phyloP scores from a whole-genome alignment of 2,113 vertebrate species.

The chimpanzee (Pan troglodytes) region NHGRI_mPanTro3-v2.1_pri NC_072402.2:33512001-33512500 shows the following conservation, averaged over 20 bases:
- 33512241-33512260: background rate
- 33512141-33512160: constrained; percentile 33
- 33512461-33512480: no score
- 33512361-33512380: no score
- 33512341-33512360: no score
- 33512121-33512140: background rate
- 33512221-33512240: background rate
- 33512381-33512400: no score
- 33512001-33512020: background rate
- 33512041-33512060: background rate
- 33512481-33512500: no score
- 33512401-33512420: no score
- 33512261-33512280: background rate
- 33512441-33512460: no score
- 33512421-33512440: no score
- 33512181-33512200: background rate
- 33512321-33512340: no score
- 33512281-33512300: background rate
- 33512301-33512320: no score
- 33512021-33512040: background rate
- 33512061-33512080: background rate
- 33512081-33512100: constrained; percentile 38
- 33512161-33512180: background rate
- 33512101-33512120: constrained; percentile 53
- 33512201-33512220: background rate